phyloP scores from a whole-genome alignment of 1,140 invertebrate genomes.

The Steinernema khuongi region DNA sequence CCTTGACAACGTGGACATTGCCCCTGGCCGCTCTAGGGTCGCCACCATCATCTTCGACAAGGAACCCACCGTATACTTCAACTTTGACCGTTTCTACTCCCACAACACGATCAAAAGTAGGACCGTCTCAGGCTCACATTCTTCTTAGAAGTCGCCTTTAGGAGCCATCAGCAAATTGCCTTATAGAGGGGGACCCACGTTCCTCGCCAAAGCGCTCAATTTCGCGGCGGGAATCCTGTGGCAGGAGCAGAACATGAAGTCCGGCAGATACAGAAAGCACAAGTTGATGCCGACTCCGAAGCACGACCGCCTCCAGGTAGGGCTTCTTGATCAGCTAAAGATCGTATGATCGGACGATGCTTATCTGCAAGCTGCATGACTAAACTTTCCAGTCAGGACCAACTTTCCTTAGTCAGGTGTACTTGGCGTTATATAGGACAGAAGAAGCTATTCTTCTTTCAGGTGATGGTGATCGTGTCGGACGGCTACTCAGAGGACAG shows the following conservation, averaged over 20 bases:
- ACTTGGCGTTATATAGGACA: background rate
- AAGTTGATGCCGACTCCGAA: constrained; percentile 46
- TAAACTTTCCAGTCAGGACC: constrained; percentile 13
- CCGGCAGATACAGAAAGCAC: constrained; percentile 35
- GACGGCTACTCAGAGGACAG: constrained; percentile 51
- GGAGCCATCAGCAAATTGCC: constrained; percentile 46
- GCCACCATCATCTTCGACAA: constrained; percentile 44
- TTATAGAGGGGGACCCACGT: constrained; percentile 50
- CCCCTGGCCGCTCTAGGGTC: constrained; percentile 45
- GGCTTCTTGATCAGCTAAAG: no score
- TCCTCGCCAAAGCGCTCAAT: constrained; percentile 50
- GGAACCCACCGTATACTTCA: constrained; percentile 47
- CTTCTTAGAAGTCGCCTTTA: constrained; percentile 21
- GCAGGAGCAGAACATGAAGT: constrained; percentile 54
- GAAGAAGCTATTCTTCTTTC: constrained; percentile 11
- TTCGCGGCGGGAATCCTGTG: constrained; percentile 51
- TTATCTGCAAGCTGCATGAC: background rate
- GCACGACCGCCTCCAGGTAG: constrained; percentile 50
- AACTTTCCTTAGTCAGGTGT: constrained; percentile 13
- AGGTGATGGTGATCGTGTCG: constrained; percentile 49
- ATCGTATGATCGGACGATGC: background rate
- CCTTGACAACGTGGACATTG: constrained; percentile 47
- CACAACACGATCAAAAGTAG: constrained; percentile 37
- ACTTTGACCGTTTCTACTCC: constrained; percentile 46
- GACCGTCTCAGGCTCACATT: background rate